These are phyloP conservation scores for Sceloporus tristichus DNA, from an alignment of 2,113 vertebrate genomes.

Conservation along the genomic window DNA sequence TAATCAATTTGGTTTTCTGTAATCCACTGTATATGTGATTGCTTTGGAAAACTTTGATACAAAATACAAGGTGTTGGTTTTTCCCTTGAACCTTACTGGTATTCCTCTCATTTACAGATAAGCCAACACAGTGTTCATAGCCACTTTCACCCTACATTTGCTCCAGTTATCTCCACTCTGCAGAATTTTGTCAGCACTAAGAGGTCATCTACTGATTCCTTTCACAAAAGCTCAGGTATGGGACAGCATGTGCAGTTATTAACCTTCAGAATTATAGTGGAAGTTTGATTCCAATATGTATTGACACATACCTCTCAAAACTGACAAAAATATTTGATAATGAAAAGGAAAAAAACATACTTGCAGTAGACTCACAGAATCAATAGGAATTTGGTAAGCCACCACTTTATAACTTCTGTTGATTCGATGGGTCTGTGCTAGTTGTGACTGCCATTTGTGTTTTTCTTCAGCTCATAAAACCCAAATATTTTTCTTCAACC, in stretches of 20 bases:
- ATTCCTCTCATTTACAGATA: slow-evolving; percentile 72
- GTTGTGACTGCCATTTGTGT: neutral
- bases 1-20: neutral
- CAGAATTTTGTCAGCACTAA: slow-evolving; percentile 78
- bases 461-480: too few species aligned
- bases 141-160: slow-evolving; percentile 73
- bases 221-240: slow-evolving; percentile 78
- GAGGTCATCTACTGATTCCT: slow-evolving; percentile 71
- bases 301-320: slow-evolving; percentile 9
- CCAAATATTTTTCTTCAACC: neutral
- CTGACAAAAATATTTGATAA: too few species aligned
- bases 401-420: too few species aligned
- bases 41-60: neutral
- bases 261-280: neutral
- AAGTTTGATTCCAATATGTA: neutral
- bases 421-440: too few species aligned
- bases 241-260: neutral
- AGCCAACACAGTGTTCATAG: slow-evolving; percentile 76
- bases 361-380: too few species aligned
- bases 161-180: slow-evolving; percentile 72
- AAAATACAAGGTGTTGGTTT: neutral
- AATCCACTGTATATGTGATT: too few species aligned
- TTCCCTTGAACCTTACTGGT: neutral
- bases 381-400: too few species aligned
- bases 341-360: too few species aligned